These are phyloP conservation scores for Orthosia gracilis DNA, from an alignment of 2,888 invertebrate genomes.

Conservation along the genomic window DNA sequence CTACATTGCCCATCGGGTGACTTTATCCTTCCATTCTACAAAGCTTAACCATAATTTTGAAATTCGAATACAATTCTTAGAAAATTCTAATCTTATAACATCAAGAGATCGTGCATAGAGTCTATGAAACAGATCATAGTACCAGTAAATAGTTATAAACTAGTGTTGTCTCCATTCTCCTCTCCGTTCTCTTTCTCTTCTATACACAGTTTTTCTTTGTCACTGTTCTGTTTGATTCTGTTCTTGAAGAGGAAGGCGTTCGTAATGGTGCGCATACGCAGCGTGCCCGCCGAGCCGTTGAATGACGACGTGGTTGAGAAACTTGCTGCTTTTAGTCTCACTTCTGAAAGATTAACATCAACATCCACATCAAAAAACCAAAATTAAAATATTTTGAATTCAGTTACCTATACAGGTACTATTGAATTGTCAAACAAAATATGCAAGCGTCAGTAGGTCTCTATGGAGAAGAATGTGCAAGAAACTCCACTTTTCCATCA, in stretches of 20 bases:
- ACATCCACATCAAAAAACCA: too few species aligned
- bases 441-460: too few species aligned
- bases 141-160: not conserved
- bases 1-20: too few species aligned
- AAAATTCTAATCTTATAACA: not conserved
- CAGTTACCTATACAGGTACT: too few species aligned
- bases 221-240: conserved; percentile 74
- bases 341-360: conserved; percentile 60
- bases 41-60: not conserved
- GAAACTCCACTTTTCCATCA: too few species aligned
- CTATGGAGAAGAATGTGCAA: too few species aligned
- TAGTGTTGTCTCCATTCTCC: conserved; percentile 57
- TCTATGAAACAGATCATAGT: not conserved
- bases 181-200: conserved; percentile 76
- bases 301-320: conserved; percentile 74
- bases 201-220: conserved; percentile 69
- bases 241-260: conserved; percentile 83
- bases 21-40: too few species aligned
- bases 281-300: conserved; percentile 71
- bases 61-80: not conserved
- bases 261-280: conserved; percentile 82
- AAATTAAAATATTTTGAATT: too few species aligned
- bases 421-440: too few species aligned
- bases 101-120: conserved; percentile 1
- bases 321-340: conserved; percentile 81